phyloP scores from a whole-genome alignment of 2,113 vertebrate genomes.

The Sylvilagus bachmani region DNA sequence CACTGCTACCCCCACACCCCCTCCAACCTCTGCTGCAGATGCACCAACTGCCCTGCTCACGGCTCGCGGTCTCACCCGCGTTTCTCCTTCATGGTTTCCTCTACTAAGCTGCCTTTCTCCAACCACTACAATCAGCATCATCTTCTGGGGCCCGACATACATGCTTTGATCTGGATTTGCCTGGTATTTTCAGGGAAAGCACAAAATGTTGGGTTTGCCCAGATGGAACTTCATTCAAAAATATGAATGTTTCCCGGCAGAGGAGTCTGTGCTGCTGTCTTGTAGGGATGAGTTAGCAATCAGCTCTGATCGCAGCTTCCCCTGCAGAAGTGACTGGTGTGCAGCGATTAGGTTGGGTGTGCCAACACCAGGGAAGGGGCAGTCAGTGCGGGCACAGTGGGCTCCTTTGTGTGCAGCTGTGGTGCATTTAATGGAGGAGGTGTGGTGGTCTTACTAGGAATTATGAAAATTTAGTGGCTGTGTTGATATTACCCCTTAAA shows the following conservation, averaged over 20 bases:
- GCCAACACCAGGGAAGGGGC: not conserved
- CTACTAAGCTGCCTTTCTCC: not conserved
- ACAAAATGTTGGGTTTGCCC: not conserved
- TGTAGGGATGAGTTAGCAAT: no score
- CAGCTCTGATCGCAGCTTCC: not conserved
- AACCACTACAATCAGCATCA: no score
- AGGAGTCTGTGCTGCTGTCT: not conserved
- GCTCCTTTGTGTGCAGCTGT: fast-evolving
- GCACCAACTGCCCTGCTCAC: fast-evolving
- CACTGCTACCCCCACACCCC: not conserved
- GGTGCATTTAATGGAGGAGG: not conserved
- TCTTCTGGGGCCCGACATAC: not conserved
- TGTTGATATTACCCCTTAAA: not conserved
- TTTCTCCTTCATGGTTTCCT: not conserved
- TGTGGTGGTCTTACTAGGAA: not conserved
- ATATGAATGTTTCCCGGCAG: not conserved
- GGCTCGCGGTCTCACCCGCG: fast-evolving
- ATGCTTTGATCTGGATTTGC: not conserved
- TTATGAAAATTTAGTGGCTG: not conserved
- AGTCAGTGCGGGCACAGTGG: fast-evolving
- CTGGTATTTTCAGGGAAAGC: not conserved
- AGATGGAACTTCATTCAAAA: not conserved
- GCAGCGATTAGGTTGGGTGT: not conserved
- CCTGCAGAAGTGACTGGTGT: not conserved
- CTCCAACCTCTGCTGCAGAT: no score